Evolutionary conservation across 2,113 vertebrate genomes (phyloP), one percentile per base, ranked within the genome.

Genomic region (Corythornis cristatus): DNA sequence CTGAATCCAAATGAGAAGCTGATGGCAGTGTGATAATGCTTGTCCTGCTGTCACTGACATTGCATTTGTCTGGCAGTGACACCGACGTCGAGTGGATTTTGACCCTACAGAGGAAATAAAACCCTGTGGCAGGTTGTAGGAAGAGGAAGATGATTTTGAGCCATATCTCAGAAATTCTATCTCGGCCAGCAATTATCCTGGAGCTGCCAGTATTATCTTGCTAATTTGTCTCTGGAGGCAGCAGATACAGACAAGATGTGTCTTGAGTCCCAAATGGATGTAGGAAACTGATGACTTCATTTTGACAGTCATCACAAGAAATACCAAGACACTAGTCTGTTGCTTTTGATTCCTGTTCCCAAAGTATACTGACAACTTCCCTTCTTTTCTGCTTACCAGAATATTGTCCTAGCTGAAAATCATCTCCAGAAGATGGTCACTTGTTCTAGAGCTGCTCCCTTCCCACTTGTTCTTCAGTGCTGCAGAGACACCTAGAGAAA

Each of bases 241-340:
- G 81, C 70, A 89, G 93, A 50, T 5, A 8, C 48, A 88, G 88
- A 88, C 86, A 65, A 73, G 68, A 67, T 71, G 51, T 28, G 43
- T 31, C 35, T 62, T 4, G 87, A 67, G 67, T 85, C 79, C 84
- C 80, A 66, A 93, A 80, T 74, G 84, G 78, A 56, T 87, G 81
- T 67, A 68, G 89, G 79, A 68, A 93, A 85, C 19, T 22, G 87
- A 93, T 93, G 87, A 86, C 85, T 88, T 95, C 78, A 92, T 91
- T 71, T 66, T 91, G 75, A 92, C 67, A 64, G 58, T 85, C 92
- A 94, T 53, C 26, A 43, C 46, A 56, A 92, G 74, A 89, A 96
- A 51, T 71, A 89, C 48, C 60, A 87, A 92, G 67, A 88, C 89
- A 74, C 12, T 0, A 43, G 35, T 37, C 37, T 26, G 16, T 26